Conservation (phyloP, 2,888 invertebrate species). For the Antheraea yamamai region DNA sequence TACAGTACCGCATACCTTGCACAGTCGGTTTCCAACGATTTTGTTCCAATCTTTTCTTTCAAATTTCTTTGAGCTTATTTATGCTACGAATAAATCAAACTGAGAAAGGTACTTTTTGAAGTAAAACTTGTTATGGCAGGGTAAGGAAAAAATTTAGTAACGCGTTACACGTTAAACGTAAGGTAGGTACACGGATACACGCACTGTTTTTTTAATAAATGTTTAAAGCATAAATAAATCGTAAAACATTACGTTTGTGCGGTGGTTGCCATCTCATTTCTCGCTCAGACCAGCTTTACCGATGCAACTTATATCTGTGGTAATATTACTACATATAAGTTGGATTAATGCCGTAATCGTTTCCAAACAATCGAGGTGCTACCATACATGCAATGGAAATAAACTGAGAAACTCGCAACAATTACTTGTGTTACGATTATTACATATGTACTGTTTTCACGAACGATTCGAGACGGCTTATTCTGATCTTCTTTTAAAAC, state of each 20-base stretch:
- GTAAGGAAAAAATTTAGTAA: too few relatives aligned
- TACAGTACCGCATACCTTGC: too few relatives aligned
- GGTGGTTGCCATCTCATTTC: neutral
- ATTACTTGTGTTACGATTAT: neutral
- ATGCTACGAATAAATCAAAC: too few relatives aligned
- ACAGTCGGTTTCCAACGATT: too few relatives aligned
- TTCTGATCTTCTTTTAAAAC: neutral
- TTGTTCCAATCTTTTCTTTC: too few relatives aligned
- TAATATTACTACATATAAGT: neutral
- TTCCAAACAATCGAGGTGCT: slow-evolving; percentile 17
- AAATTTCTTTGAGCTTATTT: too few relatives aligned
- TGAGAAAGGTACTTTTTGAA: too few relatives aligned
- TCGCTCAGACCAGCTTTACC: neutral
- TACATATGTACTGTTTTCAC: neutral
- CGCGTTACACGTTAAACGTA: too few relatives aligned
- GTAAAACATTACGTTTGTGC: neutral
- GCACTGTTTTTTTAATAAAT: too few relatives aligned
- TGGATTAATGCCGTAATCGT: neutral
- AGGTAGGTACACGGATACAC: too few relatives aligned
- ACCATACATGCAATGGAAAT: slow-evolving; percentile 18
- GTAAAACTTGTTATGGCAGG: too few relatives aligned
- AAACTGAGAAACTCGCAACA: slow-evolving; percentile 18
- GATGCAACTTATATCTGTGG: neutral
- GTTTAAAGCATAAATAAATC: too few relatives aligned
- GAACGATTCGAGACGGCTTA: neutral